Evolutionary conservation across 2,888 invertebrate genomes (phyloP).

Genomic region (Sarcophaga caerulescens): DNA sequence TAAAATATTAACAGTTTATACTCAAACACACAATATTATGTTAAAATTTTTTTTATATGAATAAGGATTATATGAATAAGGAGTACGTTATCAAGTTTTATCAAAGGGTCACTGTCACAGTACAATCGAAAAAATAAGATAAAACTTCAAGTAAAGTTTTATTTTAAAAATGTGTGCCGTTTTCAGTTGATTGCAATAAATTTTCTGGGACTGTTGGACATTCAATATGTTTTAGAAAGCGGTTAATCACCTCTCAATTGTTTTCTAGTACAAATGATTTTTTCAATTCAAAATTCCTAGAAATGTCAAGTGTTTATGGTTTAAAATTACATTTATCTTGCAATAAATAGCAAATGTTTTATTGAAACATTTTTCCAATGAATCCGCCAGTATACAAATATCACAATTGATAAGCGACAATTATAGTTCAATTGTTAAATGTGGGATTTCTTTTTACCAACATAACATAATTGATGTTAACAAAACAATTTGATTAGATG

Average conservation of each 20-base stretch:
- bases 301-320: not conserved
- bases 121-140: no score
- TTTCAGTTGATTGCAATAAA: no score
- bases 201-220: no score
- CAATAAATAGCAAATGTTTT: not conserved
- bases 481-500: not conserved
- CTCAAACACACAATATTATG: no score
- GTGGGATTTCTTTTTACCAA: not conserved
- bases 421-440: not conserved
- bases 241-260: not conserved
- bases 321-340: not conserved
- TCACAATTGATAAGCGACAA: not conserved
- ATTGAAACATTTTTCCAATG: constrained; percentile 10
- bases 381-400: not conserved
- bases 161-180: no score
- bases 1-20: no score
- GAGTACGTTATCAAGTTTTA: no score
- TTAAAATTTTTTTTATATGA: no score
- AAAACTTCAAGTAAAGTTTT: no score
- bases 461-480: not conserved
- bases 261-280: constrained; percentile 1
- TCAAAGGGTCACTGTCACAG: no score
- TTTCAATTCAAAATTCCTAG: constrained; percentile 7
- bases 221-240: not conserved
- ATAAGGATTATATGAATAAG: no score